phyloP scores from a whole-genome alignment of 2,888 invertebrate genomes.

The Hemithea aestivaria region DNA sequence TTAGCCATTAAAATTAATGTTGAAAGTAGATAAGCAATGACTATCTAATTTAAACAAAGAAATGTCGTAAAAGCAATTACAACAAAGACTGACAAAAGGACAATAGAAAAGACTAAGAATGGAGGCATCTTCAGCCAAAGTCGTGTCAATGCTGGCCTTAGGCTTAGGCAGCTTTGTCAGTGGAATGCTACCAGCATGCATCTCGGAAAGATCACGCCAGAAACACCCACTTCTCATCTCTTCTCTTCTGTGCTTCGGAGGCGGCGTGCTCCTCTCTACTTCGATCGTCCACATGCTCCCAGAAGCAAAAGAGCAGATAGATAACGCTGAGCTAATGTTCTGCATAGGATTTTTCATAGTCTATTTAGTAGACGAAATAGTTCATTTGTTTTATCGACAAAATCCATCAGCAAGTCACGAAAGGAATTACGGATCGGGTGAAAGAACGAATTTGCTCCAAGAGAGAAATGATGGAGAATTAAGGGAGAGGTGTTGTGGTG shows the following conservation, averaged over 20 bases:
- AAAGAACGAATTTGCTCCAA: constrained; percentile 45
- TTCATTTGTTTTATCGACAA: constrained; percentile 81
- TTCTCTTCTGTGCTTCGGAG: constrained; percentile 87
- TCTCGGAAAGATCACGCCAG: constrained; percentile 78
- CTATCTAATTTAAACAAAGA: no score
- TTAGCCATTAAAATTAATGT: no score
- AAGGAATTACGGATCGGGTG: constrained; percentile 43
- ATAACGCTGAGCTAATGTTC: constrained; percentile 82
- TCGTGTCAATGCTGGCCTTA: constrained; percentile 82
- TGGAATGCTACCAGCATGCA: constrained; percentile 84
- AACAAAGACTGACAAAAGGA: not conserved
- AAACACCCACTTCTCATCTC: constrained; percentile 82
- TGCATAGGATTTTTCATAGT: constrained; percentile 85
- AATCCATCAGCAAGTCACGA: constrained; percentile 29
- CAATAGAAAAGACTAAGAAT: constrained; percentile 39
- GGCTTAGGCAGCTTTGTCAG: constrained; percentile 84
- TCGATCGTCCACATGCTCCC: constrained; percentile 88
- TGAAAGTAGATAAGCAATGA: no score
- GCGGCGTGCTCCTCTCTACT: constrained; percentile 88
- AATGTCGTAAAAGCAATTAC: no score
- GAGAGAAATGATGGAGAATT: constrained; percentile 44
- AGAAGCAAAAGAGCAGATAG: constrained; percentile 82
- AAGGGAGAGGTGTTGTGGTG: constrained; percentile 51
- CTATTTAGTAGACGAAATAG: constrained; percentile 85
- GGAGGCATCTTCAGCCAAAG: constrained; percentile 79